Evolutionary conservation across 2,113 vertebrate species (phyloP), one percentile per base, ranked within the genome.

Genomic region (Empidonax alnorum): DNA sequence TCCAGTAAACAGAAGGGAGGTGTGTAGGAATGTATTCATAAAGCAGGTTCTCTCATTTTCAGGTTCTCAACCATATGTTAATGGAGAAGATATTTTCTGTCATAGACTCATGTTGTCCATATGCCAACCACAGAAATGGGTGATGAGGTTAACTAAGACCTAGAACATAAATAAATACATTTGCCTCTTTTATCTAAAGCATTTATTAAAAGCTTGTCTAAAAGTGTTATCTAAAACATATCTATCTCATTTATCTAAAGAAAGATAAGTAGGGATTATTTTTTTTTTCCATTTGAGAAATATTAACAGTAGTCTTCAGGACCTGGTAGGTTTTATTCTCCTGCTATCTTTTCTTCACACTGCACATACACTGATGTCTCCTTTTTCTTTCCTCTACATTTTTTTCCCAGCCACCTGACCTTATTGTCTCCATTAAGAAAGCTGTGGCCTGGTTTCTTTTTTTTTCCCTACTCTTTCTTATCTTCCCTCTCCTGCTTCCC

Each of bases 401-500:
- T 82, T 67, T 84, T 76, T 5, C 62, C 76, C 20, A 61, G 58
- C 37, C 49, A 24, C 90, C 50, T 93, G 88, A 92, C 68, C 59
- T 86, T 77, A 35, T 77, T 85, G 76, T 77, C 67, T 80, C 55
- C 7, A 46, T 35, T 88, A 94, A 86, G 47, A 58, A 47, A 50
- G 35, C 46, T 74, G 63, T 84, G 71, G 59, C 79, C 83, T 93
- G 49, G 18, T 88, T 94, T 90, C 66, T 63, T 81, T 81, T 53
- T 53, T 81, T 75, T 62, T 39, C 14, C 63, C 69, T 79, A 53
- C 75, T 79, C 39, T 93, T 95, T 49, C 58, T 93, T 91, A 83
- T 93, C 90, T 77, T 92, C n/a, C 15, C 46, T 89, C 59, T 93
- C 67, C 63, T 49, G 22, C 71, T 92, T 92, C 50, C n/a, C 58